Evolutionary conservation across 2,113 vertebrate genomes (phyloP), one percentile per base, ranked within the genome.

Genomic region (Dromaius novaehollandiae): DNA sequence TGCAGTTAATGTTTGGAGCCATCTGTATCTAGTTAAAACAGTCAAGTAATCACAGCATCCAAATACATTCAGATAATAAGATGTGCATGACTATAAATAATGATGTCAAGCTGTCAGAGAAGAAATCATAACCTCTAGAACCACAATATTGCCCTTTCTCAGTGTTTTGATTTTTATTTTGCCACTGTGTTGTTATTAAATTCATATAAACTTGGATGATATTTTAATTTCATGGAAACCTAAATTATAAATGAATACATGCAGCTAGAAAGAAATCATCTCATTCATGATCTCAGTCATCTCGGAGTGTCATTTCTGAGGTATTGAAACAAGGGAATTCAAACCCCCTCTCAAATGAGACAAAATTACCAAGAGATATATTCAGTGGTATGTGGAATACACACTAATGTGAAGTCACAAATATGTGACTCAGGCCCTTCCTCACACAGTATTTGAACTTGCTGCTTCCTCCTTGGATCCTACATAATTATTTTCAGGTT

Each of bases 181-280:
- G 65, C 60, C 82, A 82, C 73, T 79, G 83, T 28, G 55, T 40
- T 91, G 65, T 94, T 93, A 96, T 97, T 97, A 94, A 95, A 97
- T 94, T 96, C 13, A 0, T 87, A 95, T 93, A 74, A 96, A 90
- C 94, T 94, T 94, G 83, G 84, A 92, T 38, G 79, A 74, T 93
- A 88, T 85, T 96, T 95, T 95, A 90, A 61, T 97, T 96, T 94
- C 78, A 93, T 73, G 63, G 91, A 83, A 88, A 64, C 36, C 50
- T 96, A 94, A 93, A 96, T 97, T 96, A 96, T 97, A 88, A 94
- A 96, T 92, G n/a, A 96, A 74, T 79, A 48, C 1, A 3, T 83
- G 38, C 15, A 82, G 88, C 82, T 85, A 83, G 76, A 91, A 87
- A 85, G 68, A 97, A 97, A 96, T 97, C 60, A 87, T 83, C 56